Base-by-base conservation (phyloP, 2,113 vertebrate species). In the Pelecanus crispus region DNA sequence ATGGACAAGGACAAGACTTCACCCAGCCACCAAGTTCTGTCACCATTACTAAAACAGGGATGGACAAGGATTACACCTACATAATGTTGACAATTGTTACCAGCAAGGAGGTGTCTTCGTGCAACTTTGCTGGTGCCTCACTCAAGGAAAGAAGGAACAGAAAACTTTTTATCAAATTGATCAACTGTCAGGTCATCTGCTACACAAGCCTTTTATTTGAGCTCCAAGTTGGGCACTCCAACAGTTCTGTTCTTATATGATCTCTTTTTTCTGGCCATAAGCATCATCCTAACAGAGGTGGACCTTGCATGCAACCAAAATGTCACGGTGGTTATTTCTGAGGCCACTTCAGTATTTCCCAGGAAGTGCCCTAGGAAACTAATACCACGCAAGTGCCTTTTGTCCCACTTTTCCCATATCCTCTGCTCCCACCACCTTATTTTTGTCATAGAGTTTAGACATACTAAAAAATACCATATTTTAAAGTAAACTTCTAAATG, bases 241-340 rank as follows among this genome's bases (percentile, higher is more conserved):
- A 31, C 10, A 42, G 22, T 44, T 68, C 18, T 38, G 12, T 50
- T 80, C 45, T 50, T 62, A 61, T 7, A 82, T 0, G 1, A 36
- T 9, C 61, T 52, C 20, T 47, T 78, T 55, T 34, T 29, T 61
- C 45, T 45, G 19, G 32, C 7, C 32, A 11, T 28, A 70, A 77
- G 15, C 25, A 88, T 59, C 40, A 74, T 28, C 20, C 50, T 81
- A 31, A 78, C 24, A 78, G 16, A 88, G 7, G 1, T 17, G 4
- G 15, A 50, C 18, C 5, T 12, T 44, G 14, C 32, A 78, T 4
- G 3, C 59, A 90, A 47, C 13, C 15, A 47, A 86, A 84, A 85
- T 5, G 2, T 10, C 32, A 50, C 0, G 0, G 4, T 55, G 17
- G 6, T 21, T 38, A 5, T 55, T 88, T 85, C 68, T 91, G 38